Percentiles rank a stretch among this genome's conserved stretches.
These are phyloP conservation scores for Ursus arctos DNA, from an alignment of 2,113 vertebrate species.

Conservation along the genomic window DNA sequence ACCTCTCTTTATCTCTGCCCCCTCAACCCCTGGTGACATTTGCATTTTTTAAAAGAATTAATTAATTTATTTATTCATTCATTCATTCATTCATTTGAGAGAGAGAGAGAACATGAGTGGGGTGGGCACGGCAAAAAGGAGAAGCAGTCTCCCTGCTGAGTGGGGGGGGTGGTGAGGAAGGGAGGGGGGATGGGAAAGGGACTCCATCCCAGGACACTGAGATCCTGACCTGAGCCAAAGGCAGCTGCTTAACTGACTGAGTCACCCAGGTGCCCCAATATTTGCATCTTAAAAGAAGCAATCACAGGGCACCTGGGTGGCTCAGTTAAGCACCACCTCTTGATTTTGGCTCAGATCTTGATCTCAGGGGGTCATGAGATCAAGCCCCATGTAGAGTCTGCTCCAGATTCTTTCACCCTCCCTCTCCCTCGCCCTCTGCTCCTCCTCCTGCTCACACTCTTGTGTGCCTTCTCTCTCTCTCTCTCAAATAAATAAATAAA, in stretches of 20 bases:
- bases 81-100: too few species aligned
- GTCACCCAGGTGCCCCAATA: accelerated
- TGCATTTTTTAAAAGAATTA: not conserved
- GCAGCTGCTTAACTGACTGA: not conserved
- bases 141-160: not conserved
- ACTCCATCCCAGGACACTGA: too few species aligned
- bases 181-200: accelerated
- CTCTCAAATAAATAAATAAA: not conserved
- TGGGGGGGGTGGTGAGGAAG: too few species aligned
- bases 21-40: not conserved
- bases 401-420: not conserved
- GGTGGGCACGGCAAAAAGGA: not conserved
- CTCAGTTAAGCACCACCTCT: not conserved
- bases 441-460: not conserved
- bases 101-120: not conserved
- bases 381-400: not conserved
- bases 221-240: not conserved
- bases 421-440: not conserved
- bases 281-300: not conserved
- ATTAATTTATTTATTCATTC: too few species aligned
- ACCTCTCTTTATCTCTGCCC: not conserved
- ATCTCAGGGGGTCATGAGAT: not conserved
- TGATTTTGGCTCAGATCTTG: not conserved
- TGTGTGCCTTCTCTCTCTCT: not conserved
- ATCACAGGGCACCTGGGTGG: not conserved